Percentiles rank a stretch among this genome's conserved stretches.
phyloP scores from a whole-genome alignment of 2,888 invertebrate species.

The Monoplex corrugatus region DNA sequence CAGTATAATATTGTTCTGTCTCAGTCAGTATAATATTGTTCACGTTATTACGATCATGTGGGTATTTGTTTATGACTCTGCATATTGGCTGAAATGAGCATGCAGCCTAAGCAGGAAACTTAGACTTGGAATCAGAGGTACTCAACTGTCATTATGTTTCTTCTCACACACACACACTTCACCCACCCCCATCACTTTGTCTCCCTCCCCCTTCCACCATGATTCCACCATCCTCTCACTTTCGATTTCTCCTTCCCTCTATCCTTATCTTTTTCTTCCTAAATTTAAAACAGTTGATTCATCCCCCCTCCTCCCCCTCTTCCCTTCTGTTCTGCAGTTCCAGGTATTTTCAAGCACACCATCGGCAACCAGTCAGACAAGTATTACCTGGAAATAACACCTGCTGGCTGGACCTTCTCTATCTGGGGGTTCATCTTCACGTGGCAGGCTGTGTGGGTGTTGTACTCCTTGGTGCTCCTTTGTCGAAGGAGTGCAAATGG shows the following conservation, averaged over 20 bases:
- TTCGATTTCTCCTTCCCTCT: background rate
- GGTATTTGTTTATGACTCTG: no score
- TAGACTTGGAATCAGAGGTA: no score
- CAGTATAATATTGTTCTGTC: no score
- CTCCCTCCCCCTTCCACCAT: no score
- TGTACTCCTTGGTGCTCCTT: slow-evolving; percentile 69
- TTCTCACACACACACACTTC: no score
- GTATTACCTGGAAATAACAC: slow-evolving; percentile 70
- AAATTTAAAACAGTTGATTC: background rate
- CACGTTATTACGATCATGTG: no score
- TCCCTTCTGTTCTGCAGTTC: background rate
- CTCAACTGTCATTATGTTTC: no score
- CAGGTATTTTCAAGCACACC: slow-evolving; percentile 62
- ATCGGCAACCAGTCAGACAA: slow-evolving; percentile 70
- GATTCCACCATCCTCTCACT: no score
- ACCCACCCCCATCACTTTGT: no score
- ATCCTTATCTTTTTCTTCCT: background rate
- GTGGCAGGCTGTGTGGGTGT: slow-evolving; percentile 74
- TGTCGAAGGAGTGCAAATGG: slow-evolving; percentile 66
- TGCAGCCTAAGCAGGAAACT: no score
- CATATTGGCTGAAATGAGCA: no score
- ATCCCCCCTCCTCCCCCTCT: background rate
- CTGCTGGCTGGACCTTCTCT: slow-evolving; percentile 77
- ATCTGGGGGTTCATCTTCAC: slow-evolving; percentile 75
- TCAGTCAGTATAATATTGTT: no score